These are phyloP conservation scores for Tenebrosternarchus preto DNA, from an alignment of 2,113 vertebrate species.

Conservation along the genomic window DNA sequence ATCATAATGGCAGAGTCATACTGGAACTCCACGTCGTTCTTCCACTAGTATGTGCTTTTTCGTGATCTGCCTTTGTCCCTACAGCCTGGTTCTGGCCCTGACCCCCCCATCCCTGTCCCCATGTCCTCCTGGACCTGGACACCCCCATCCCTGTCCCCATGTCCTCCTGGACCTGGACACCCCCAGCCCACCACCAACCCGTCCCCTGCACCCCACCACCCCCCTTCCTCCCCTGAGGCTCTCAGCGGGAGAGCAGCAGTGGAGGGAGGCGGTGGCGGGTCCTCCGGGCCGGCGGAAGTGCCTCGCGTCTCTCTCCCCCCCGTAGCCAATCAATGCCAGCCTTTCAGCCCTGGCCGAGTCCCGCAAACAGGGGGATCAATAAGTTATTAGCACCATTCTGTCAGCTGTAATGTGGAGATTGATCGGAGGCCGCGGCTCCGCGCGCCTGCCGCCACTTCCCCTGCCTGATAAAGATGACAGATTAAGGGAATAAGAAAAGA, in stretches of 20 bases:
- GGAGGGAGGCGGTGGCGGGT: constrained; percentile 50
- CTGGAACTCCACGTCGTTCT: too few relatives aligned
- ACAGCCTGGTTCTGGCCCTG: too few relatives aligned
- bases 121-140: too few relatives aligned
- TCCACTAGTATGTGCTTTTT: not conserved
- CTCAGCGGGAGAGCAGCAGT: constrained; percentile 47
- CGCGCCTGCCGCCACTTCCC: constrained; percentile 82
- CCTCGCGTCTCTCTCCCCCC: constrained; percentile 58
- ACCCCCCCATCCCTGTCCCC: too few relatives aligned
- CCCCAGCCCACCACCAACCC: too few relatives aligned
- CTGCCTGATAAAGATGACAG: constrained; percentile 99
- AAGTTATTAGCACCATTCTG: constrained; percentile 99
- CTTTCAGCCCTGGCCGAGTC: constrained; percentile 85
- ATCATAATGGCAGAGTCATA: too few relatives aligned
- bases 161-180: too few relatives aligned
- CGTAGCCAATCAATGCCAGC: constrained; percentile 88
- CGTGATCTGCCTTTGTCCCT: constrained; percentile 14
- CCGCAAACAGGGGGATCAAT: constrained; percentile 90
- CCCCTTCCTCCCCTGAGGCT: constrained; percentile 39
- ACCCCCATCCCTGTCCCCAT: too few relatives aligned
- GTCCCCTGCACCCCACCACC: not conserved
- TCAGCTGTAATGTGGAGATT: constrained; percentile 99
- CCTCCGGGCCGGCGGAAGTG: constrained; percentile 61
- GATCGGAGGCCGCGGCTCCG: constrained; percentile 85
- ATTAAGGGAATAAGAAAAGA: constrained; percentile 96